Conservation (phyloP, 2,888 invertebrate species). For the Drosophila nr. medialis region DNA sequence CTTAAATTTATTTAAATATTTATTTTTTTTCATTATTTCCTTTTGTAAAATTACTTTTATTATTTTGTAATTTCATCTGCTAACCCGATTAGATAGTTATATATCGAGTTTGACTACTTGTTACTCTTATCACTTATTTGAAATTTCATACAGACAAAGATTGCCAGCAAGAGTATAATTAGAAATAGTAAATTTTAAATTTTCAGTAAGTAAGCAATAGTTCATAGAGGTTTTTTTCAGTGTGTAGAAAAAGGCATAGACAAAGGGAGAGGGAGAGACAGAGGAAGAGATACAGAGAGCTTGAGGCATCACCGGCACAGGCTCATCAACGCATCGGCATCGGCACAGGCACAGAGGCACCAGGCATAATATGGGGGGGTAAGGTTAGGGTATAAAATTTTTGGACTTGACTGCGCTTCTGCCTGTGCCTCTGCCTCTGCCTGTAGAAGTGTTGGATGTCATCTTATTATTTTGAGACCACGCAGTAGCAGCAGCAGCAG, state of each 20-base stretch:
- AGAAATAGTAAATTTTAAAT: not conserved
- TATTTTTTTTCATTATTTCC: not conserved
- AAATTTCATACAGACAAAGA: not conserved
- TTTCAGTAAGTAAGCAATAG: not conserved
- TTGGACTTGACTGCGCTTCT: slow-evolving; percentile 35
- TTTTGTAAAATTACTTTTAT: not conserved
- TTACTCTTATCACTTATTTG: accelerated
- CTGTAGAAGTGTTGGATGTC: slow-evolving; percentile 85
- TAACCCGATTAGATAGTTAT: not conserved
- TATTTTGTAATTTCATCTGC: too few species aligned
- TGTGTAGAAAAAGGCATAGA: slow-evolving; percentile 17
- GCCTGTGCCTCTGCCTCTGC: slow-evolving; percentile 43
- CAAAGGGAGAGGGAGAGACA: slow-evolving; percentile 13
- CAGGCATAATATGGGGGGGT: slow-evolving; percentile 59
- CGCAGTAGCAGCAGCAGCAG: slow-evolving; percentile 52
- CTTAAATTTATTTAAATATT: not conserved
- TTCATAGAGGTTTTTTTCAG: slow-evolving; percentile 16
- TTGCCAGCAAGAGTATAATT: too few species aligned
- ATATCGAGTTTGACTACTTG: too few species aligned
- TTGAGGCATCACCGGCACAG: slow-evolving; percentile 12
- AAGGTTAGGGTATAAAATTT: slow-evolving; percentile 43
- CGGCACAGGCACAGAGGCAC: slow-evolving; percentile 30
- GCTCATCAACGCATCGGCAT: slow-evolving; percentile 24
- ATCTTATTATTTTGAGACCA: slow-evolving; percentile 84
- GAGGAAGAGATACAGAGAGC: slow-evolving; percentile 4